Evolutionary conservation across 2,797 vertebrate genomes (phyloP).

Genomic region (Chaunax sp.): DNA sequence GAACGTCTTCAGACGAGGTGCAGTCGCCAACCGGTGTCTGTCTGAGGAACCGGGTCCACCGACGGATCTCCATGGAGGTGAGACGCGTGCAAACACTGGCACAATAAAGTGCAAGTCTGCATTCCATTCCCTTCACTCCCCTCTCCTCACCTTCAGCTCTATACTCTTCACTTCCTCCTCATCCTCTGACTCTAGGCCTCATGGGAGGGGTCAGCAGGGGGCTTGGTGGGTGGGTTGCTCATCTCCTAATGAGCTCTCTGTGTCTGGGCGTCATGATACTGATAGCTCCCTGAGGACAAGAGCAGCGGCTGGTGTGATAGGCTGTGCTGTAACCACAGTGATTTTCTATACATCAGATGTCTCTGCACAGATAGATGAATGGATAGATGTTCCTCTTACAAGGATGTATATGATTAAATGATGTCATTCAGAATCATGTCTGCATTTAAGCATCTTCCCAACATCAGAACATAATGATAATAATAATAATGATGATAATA

Average conservation of each 20-base stretch:
- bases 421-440: neutral
- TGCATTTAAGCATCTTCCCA: neutral
- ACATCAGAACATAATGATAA: neutral
- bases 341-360: constrained; percentile 23
- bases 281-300: constrained; percentile 49
- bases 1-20: constrained; percentile 98
- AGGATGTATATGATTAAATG: no score
- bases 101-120: neutral
- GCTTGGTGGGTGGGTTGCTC: neutral
- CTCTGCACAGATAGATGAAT: neutral
- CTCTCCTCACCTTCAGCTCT: constrained; percentile 13
- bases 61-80: constrained; percentile 99
- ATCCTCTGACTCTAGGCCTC: neutral
- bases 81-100: constrained; percentile 22
- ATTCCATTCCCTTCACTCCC: constrained; percentile 4
- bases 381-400: neutral
- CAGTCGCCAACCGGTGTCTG: constrained; percentile 98
- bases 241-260: constrained; percentile 47
- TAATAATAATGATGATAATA: no score
- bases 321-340: constrained; percentile 26
- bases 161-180: constrained; percentile 57
- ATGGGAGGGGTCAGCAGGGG: constrained; percentile 14
- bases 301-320: constrained; percentile 18
- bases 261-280: constrained; percentile 43
- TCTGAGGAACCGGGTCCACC: constrained; percentile 92